Base-by-base conservation (phyloP, 64 coral and sea anemone genomes). In the Acropora tenuis region DNA sequence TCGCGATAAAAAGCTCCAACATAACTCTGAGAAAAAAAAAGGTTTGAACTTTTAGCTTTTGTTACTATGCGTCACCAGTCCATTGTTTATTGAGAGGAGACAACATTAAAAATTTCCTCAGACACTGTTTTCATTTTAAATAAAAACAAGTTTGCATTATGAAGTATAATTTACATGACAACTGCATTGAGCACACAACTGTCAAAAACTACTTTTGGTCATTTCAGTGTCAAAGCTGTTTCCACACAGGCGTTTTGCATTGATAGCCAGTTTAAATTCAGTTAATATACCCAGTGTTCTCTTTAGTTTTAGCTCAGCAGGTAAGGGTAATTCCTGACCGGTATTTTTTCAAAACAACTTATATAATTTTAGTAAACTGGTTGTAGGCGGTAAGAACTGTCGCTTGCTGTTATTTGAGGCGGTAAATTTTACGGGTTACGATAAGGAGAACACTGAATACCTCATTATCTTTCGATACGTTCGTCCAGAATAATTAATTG, bases 1-100 rank as follows among this genome's bases (percentile, higher is more conserved):
- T 99, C 97, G 63, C 77, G 53, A 44, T 96, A 86, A 78, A 99
- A 99, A 41, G 73, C 65, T 20, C 97, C 97, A 80, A 75, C 79
- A 75, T 99, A 96, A 43, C 86, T 90, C 97, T 99, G 69, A 71
- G 18, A 75, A 63, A 10, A 55, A 55, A 55, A 30, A 30, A 30
- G 30, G 30, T 30, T 30, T 30, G 30, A 30, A 30, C 30, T 63
- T 63, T 11, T 63, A 15, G 42, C 41, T 83, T 44, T 73, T 42
- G 18, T 71, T 8, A 2, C 2, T 19, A 17, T 30, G 17, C 5
- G 6, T 71, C 13, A 71, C 68, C 60, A 63, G 60, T 63, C 60
- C 60, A 13, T 3, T 63, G 60, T 13, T 15, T 63, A 12, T 13
- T 63, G 60, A 63, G 16, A 30, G 30, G 30, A 30, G 30, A 30